Conservation (phyloP, 2,113 vertebrate species). For the Rafetus swinhoei region DNA sequence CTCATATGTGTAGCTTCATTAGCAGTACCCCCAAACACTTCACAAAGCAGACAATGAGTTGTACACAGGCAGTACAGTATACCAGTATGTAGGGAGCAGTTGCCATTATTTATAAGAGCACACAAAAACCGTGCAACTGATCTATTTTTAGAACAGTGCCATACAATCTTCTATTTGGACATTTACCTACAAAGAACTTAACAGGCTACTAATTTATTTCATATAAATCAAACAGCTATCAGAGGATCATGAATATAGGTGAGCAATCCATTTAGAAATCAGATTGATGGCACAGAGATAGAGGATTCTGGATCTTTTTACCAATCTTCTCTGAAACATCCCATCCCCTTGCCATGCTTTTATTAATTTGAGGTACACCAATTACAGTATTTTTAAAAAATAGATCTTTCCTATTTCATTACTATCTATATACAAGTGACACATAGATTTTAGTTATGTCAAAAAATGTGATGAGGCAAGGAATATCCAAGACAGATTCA, state of each 20-base stretch:
- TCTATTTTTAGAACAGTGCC: not conserved
- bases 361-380: not conserved
- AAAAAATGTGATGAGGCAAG: not conserved
- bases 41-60: not conserved
- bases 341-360: accelerated
- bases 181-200: not conserved
- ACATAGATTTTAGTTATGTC: not conserved
- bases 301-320: not conserved
- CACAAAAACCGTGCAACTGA: accelerated
- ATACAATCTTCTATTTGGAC: not conserved
- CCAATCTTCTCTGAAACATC: not conserved
- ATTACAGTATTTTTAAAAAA: not conserved
- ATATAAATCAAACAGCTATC: not conserved
- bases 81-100: not conserved
- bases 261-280: not conserved
- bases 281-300: accelerated
- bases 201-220: not conserved
- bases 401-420: not conserved
- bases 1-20: not conserved
- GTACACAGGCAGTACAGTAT: not conserved
- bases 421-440: not conserved
- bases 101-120: not conserved
- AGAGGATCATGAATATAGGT: not conserved
- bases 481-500: not conserved
- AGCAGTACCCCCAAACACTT: not conserved